These are phyloP conservation scores for Heliconius sara DNA, from an alignment of 2,888 invertebrate genomes.

Conservation along the genomic window DNA sequence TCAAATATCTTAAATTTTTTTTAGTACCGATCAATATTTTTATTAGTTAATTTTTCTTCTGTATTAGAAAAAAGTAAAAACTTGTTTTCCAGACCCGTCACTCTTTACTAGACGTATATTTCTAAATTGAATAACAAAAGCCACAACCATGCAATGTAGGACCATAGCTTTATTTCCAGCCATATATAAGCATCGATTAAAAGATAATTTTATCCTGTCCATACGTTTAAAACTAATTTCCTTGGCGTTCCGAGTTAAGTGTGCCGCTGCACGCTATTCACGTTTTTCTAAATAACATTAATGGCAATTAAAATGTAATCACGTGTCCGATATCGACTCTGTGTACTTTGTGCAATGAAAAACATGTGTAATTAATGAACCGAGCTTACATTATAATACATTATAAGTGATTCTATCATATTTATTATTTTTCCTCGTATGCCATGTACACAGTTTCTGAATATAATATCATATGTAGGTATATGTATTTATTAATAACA, in stretches of 20 bases:
- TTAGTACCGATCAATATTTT: no score
- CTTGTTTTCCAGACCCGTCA: no score
- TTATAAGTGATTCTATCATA: not conserved
- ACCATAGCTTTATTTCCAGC: not conserved
- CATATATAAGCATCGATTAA: not conserved
- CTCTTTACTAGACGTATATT: no score
- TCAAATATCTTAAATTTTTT: no score
- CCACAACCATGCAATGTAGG: no score
- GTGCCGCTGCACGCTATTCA: slow-evolving; percentile 30
- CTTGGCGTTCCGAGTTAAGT: slow-evolving; percentile 11
- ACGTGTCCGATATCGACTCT: slow-evolving; percentile 23
- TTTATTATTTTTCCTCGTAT: not conserved
- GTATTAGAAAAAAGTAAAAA: no score
- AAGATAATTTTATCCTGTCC: not conserved
- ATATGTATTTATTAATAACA: no score
- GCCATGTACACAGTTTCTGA: not conserved
- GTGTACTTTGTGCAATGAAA: not conserved
- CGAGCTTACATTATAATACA: not conserved
- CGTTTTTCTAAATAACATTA: slow-evolving; percentile 29
- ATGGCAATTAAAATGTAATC: slow-evolving; percentile 36
- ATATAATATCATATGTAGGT: not conserved
- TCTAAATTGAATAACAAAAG: no score
- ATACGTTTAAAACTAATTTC: not conserved
- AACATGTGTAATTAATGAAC: not conserved
- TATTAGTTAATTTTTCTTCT: no score